Evolutionary conservation across 2,888 invertebrate genomes (phyloP), one percentile per base, ranked within the genome.

Genomic region (Chrysotoxum bicinctum): DNA sequence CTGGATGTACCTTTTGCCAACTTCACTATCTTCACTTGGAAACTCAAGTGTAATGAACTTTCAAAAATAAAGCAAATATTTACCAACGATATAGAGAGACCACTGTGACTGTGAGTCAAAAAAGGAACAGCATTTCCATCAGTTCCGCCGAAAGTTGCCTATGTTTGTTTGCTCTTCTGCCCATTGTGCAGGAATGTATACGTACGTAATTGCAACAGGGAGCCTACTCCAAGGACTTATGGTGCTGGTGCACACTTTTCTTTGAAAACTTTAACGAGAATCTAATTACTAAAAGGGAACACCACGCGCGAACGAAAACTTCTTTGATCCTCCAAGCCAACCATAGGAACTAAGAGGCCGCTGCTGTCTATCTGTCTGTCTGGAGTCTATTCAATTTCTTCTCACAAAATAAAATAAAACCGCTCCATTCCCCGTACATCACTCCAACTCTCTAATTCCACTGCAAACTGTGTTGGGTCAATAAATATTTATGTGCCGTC

Each of bases 181-280:
- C 79, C 52, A 74, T 75, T 30, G 48, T 50, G 21, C 73, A 12
- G 9, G 10, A 16, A 54, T 16, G 10, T 45, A 3, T 0, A 0
- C 10, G 8, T 45, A 62, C 14, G 3, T 19, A 52, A 16, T 32
- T 40, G 64, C 64, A 72, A 56, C 77, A 64, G 40, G 16, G 45
- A 74, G 58, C 52, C 75, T 72, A 26, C 14, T 30, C 30, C 56
- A 26, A 23, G 26, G 8, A 23, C n/a, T 35, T 14, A 19, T 19
- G 35, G 16, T 26, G 60, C 32, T 58, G 45, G 66, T 7, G 35
- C 35, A 52, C 58, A 58, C 23, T 77, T 75, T 81, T 56, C 69
- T 80, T 80, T 80, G 80, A 81, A 64, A 64, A 72, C 73, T 64
- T 69, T 77, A 85, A 85, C 85, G 73, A 85, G 85, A 85, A 81